Evolutionary conservation across 2,888 invertebrate species (phyloP).

Genomic region (Julus scanicus): DNA sequence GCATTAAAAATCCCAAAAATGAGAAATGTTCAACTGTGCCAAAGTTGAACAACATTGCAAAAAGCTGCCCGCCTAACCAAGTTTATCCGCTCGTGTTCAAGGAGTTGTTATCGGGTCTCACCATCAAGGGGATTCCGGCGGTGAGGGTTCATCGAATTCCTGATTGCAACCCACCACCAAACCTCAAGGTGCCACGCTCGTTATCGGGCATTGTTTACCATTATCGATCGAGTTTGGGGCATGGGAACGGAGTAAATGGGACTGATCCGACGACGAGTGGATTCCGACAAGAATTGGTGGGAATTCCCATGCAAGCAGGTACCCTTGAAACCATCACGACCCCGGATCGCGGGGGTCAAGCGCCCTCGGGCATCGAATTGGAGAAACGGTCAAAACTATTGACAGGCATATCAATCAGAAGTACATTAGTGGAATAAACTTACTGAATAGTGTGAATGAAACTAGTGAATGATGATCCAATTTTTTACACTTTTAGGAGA

Average conservation of each 20-base stretch:
- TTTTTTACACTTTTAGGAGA: too few relatives aligned
- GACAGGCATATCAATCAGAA: slow-evolving; percentile 4
- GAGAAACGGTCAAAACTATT: not conserved
- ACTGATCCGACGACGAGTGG: not conserved
- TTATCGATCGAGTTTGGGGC: not conserved
- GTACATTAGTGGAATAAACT: too few relatives aligned
- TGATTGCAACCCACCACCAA: not conserved
- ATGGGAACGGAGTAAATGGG: not conserved
- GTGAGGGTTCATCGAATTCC: slow-evolving; percentile 13
- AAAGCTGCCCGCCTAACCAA: not conserved
- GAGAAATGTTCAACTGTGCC: slow-evolving; percentile 16
- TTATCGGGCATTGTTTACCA: slow-evolving; percentile 1
- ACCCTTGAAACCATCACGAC: slow-evolving; percentile 15
- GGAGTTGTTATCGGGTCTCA: not conserved
- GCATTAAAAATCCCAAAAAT: too few relatives aligned
- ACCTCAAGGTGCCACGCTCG: not conserved
- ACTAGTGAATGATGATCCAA: too few relatives aligned
- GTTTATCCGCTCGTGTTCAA: not conserved
- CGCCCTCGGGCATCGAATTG: not conserved
- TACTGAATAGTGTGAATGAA: too few relatives aligned
- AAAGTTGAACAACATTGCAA: not conserved
- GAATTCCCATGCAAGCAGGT: not conserved
- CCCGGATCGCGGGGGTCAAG: not conserved
- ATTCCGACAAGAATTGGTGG: not conserved
- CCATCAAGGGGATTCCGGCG: not conserved